Base-by-base conservation (phyloP, 2,113 vertebrate species). In the Xiphophorus maculatus region DNA sequence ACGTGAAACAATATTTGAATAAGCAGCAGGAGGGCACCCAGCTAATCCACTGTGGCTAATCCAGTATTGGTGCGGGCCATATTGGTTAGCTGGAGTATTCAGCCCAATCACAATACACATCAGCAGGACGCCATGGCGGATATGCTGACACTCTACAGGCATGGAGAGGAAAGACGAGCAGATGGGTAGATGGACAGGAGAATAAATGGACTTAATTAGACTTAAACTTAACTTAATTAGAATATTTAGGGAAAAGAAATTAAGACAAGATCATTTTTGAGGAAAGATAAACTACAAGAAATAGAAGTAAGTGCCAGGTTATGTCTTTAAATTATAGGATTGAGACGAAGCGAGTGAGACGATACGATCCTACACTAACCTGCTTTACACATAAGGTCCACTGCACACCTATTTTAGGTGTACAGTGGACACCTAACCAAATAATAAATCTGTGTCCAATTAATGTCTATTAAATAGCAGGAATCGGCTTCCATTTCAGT, bases 1-100 rank as follows among this genome's bases (percentile, higher is more conserved):
- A 92, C 91, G 93, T 91, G 91, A 91, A 93, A 93, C 93, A 93
- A 93, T 93, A 93, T 93, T 93, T 93, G 93, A 93, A 93, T 93
- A 93, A 93, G 91, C 93, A 92, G 91, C 93, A 91, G 93, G 93
- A 93, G 91, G 91, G 89, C 88, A 87, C 88, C 81, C 81, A 77
- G 90, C 84, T 93, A 93, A 93, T 93, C 93, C 93, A 93, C 88
- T 93, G 93, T 93, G 90, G 93, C 91, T 93, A 93, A 93, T 93
- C 91, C 91, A 93, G 93, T 85, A 90, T 93, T 92, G 92, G 91
- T 88, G 89, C 86, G 69, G 91, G 91, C 91, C 93, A 93, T 93
- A 90, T 93, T 91, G 93, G 90, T 89, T 58, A 84, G 90, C 88
- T 90, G 79, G 69, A 88, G 90, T 93, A 93, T 92, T 93, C 91